phyloP scores from a whole-genome alignment of 64 coral and sea anemone genomes.

The Montipora foliosa region DNA sequence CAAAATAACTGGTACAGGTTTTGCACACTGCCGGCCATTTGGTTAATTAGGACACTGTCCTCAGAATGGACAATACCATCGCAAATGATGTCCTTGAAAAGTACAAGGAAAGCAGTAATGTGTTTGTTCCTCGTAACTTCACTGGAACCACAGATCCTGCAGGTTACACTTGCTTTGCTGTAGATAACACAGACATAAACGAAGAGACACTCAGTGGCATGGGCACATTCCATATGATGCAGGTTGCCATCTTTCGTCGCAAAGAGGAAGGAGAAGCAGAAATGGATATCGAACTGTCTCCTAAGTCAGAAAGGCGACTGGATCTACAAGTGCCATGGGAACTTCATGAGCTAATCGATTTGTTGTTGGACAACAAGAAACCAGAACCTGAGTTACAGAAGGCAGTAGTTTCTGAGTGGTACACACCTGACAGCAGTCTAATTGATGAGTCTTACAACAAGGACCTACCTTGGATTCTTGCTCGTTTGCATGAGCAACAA shows the following conservation, averaged over 20 bases:
- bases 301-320: constrained; percentile 2
- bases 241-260: constrained; percentile 21
- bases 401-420: constrained; percentile 28
- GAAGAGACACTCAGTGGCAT: constrained; percentile 61
- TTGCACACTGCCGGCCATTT: constrained; percentile 35
- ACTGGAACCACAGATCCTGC: background rate
- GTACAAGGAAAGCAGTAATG: constrained; percentile 35
- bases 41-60: constrained; percentile 38
- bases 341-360: constrained; percentile 7
- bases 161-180: constrained; percentile 32
- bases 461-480: constrained; percentile 13
- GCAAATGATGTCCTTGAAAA: constrained; percentile 35
- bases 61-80: constrained; percentile 47
- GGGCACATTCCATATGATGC: constrained; percentile 67
- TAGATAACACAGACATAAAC: constrained; percentile 68
- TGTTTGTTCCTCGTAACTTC: constrained; percentile 60
- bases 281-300: constrained; percentile 6
- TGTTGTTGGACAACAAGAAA: background rate
- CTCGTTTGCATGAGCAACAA: background rate
- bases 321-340: constrained; percentile 34
- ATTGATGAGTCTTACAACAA: constrained; percentile 25
- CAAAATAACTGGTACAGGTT: constrained; percentile 58
- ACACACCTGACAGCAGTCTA: background rate
- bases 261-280: constrained; percentile 15
- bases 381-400: constrained; percentile 3